These are phyloP conservation scores for Morone chrysops DNA, from an alignment of 2,113 vertebrate genomes.

Conservation along the genomic window DNA sequence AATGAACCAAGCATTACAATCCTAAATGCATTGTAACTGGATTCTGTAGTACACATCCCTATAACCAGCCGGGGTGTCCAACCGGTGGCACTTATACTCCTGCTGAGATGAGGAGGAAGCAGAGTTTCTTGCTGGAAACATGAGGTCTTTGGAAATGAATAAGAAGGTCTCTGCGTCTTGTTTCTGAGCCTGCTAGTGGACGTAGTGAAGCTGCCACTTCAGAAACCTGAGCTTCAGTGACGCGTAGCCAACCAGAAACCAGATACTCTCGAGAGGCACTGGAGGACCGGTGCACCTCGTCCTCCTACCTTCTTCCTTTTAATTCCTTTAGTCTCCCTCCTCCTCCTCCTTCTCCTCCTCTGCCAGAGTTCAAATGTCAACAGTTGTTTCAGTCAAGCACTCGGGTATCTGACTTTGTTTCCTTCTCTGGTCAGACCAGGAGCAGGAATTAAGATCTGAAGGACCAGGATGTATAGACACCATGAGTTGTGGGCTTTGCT, in stretches of 20 bases:
- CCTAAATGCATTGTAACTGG: conserved; percentile 7
- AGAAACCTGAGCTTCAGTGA: conserved; percentile 73
- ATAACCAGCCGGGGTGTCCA: neutral
- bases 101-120: neutral
- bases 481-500: neutral
- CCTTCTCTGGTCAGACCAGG: conserved; percentile 10
- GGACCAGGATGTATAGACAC: neutral
- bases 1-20: conserved; percentile 20
- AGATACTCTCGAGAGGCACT: conserved; percentile 72
- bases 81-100: neutral
- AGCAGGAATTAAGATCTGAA: neutral
- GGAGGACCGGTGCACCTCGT: conserved; percentile 55
- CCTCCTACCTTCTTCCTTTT: conserved; percentile 44
- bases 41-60: neutral
- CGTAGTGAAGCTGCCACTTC: conserved; percentile 41
- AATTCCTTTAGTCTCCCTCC: conserved; percentile 26
- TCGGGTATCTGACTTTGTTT: conserved; percentile 18
- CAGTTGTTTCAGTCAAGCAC: conserved; percentile 44
- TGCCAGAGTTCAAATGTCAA: conserved; percentile 65
- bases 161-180: neutral
- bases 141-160: conserved; percentile 1
- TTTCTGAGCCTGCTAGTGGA: conserved; percentile 7
- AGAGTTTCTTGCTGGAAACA: neutral
- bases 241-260: conserved; percentile 63
- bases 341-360: conserved; percentile 22